Evolutionary conservation across 2,888 invertebrate genomes (phyloP).

Genomic region (Amblyjoppa proteus): DNA sequence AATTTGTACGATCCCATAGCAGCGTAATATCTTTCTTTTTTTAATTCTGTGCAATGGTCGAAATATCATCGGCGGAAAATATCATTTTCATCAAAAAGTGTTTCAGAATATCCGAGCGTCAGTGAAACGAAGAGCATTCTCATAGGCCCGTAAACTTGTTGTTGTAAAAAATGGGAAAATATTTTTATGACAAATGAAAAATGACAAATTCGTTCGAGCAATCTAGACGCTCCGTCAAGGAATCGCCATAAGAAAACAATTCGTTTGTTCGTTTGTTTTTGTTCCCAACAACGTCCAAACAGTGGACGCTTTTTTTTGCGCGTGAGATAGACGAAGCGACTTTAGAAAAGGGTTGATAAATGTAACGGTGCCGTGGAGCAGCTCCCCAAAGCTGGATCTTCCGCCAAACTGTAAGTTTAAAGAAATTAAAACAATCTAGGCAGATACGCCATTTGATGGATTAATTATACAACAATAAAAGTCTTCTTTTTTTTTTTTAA

Average conservation of each 20-base stretch:
- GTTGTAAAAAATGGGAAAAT: conserved; percentile 4
- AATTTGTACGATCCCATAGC: not conserved
- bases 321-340: conserved; percentile 61
- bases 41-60: conserved; percentile 42
- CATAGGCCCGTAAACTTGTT: conserved; percentile 4
- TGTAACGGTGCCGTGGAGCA: conserved; percentile 82
- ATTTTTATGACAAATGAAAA: conserved; percentile 1
- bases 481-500: conserved; percentile 8
- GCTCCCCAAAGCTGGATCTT: conserved; percentile 81
- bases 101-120: conserved; percentile 14
- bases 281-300: conserved; percentile 19
- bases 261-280: conserved; percentile 17
- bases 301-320: conserved; percentile 38
- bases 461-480: conserved; percentile 37
- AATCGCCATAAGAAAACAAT: conserved; percentile 24
- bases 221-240: not conserved
- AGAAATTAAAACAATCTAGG: conserved; percentile 84
- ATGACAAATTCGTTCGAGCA: conserved; percentile 26
- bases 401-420: conserved; percentile 84
- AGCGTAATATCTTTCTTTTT: conserved; percentile 16
- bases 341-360: conserved; percentile 74
- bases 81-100: conserved; percentile 36
- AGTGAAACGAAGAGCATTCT: not conserved
- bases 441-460: conserved; percentile 70
- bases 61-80: conserved; percentile 55